Percentiles rank a stretch among this genome's conserved stretches.
These are phyloP conservation scores for Serripes groenlandicus DNA, from an alignment of 2,888 invertebrate species.

Conservation along the genomic window DNA sequence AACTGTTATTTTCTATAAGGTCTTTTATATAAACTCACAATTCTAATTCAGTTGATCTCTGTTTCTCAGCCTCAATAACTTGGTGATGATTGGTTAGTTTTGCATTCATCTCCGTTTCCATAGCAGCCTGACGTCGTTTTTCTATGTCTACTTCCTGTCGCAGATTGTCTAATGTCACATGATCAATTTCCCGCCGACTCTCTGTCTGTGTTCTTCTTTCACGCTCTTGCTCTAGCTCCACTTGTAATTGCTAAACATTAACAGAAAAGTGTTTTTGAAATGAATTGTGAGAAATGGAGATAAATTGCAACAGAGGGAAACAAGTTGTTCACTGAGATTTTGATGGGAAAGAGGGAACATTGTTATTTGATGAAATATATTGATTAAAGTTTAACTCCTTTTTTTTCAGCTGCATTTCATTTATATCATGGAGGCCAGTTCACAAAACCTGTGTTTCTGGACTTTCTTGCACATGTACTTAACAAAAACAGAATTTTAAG, in stretches of 20 bases:
- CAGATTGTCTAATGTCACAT: slow-evolving; percentile 67
- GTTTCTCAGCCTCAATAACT: slow-evolving; percentile 63
- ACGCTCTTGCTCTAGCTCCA: slow-evolving; percentile 78
- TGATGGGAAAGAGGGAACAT: too few species aligned
- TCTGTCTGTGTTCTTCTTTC: slow-evolving; percentile 72
- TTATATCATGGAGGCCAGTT: too few species aligned
- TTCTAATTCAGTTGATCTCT: slow-evolving; percentile 56
- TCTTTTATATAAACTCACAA: slow-evolving; percentile 42
- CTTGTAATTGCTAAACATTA: slow-evolving; percentile 73
- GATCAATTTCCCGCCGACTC: slow-evolving; percentile 75
- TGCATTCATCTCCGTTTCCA: slow-evolving; percentile 67
- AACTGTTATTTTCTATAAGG: too few species aligned
- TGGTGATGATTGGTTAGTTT: slow-evolving; percentile 65
- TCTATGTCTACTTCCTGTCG: slow-evolving; percentile 78
- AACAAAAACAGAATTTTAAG: too few species aligned
- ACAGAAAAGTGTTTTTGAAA: not conserved
- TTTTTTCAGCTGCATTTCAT: too few species aligned
- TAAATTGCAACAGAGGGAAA: too few species aligned
- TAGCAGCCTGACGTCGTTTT: slow-evolving; percentile 65
- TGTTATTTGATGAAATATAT: too few species aligned
- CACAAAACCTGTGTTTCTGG: too few species aligned
- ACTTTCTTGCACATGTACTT: too few species aligned
- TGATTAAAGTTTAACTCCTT: too few species aligned
- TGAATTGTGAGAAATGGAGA: not conserved
- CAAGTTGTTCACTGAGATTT: too few species aligned